Base-by-base conservation (phyloP, 2,888 invertebrate species). In the Pheosia tremula region DNA sequence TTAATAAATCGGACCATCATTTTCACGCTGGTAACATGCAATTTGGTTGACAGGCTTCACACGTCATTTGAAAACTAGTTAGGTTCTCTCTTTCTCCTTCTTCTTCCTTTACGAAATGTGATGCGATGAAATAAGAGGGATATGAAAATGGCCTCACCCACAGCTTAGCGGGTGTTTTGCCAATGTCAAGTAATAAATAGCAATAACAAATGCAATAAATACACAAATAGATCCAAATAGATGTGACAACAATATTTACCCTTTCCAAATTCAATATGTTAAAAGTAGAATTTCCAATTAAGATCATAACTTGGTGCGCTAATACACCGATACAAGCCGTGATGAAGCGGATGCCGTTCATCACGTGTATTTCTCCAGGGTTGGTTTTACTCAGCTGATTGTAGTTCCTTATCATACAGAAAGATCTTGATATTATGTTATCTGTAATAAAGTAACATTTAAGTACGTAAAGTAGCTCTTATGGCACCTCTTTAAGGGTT, bases 311-410 rank as follows among this genome's bases (percentile, higher is more conserved):
- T 37, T 73, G 66, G 45, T 79, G 80, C 0, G 64, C 4, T 0
- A 10, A 0, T 0, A 76, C 68, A 0, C 75, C 62, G 0, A 70
- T 3, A 0, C 37, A 4, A 0, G 75, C 61, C 0, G 68, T 70
- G 3, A 78, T 2, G 52, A 69, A 68, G 43, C 75, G 58, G 37
- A 79, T 66, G 0, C 78, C 79, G 11, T 78, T 72, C 56, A 81
- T 59, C 5, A 67, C 64, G n/a, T 52, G 65, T 6, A 81, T 72
- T 10, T 79, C 79, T 8, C 72, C 69, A 7, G 57, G 62, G 24
- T 64, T 61, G 5, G 63, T 56, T n/a, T 65, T 67, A 11, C 67
- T 68, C 49, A 81, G 67, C 8, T 67, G 66, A 0, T 36, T 57
- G 36, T 66, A 65, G 49, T 80, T 81, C 4, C 60, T 69, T 4